Evolutionary conservation across 2,113 vertebrate species (phyloP).

Genomic region (Hemichromis elongatus): DNA sequence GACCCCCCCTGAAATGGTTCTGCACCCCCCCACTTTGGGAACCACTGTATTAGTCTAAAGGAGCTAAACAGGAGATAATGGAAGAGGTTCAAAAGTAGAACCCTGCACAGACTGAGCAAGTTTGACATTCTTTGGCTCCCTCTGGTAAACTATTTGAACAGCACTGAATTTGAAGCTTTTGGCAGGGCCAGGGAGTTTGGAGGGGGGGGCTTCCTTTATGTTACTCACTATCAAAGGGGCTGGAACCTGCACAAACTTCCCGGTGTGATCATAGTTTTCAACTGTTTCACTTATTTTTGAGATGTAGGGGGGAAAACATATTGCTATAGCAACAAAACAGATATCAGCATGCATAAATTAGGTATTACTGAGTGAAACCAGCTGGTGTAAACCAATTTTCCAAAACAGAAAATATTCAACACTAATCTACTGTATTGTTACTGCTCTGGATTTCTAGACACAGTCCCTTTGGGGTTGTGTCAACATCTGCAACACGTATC

Average conservation of each 20-base stretch:
- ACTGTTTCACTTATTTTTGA: not conserved
- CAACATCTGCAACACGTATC: not conserved
- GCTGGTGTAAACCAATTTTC: not conserved
- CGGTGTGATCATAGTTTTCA: not conserved
- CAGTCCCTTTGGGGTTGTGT: not conserved
- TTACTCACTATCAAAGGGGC: not conserved
- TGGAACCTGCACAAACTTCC: not conserved
- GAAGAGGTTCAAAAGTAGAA: not conserved
- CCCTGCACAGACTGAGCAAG: conserved; percentile 16
- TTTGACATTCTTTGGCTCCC: conserved; percentile 55
- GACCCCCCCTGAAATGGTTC: no score
- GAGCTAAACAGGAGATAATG: not conserved
- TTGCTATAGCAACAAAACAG: not conserved
- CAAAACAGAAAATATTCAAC: not conserved
- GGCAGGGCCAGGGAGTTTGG: not conserved
- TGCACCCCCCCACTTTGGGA: no score
- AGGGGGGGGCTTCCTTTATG: not conserved
- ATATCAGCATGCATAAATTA: not conserved
- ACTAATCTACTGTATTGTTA: not conserved
- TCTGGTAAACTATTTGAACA: conserved; percentile 40
- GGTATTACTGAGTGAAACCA: not conserved
- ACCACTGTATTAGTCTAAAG: not conserved
- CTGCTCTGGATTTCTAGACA: not conserved
- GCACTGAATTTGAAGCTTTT: conserved; percentile 35
- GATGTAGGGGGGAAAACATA: not conserved